Evolutionary conservation across 2,797 vertebrate species (phyloP).

Genomic region (Esox masquinongy): DNA sequence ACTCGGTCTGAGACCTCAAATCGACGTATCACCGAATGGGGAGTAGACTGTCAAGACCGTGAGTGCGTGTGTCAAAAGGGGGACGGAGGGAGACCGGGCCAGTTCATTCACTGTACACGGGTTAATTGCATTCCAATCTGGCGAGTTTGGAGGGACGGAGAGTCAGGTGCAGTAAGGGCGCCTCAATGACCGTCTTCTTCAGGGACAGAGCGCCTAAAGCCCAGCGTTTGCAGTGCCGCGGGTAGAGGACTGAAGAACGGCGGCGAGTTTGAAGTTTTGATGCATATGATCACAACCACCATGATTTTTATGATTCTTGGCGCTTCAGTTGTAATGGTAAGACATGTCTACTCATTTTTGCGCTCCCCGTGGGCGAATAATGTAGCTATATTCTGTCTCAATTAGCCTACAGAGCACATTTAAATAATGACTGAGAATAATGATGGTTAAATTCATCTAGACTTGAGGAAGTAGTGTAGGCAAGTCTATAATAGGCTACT

Average conservation of each 20-base stretch:
- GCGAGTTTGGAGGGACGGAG: constrained; percentile 70
- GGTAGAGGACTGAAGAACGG: constrained; percentile 76
- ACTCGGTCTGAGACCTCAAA: constrained; percentile 36
- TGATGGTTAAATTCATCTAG: constrained; percentile 14
- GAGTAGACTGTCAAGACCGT: constrained; percentile 67
- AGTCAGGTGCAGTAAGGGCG: constrained; percentile 76
- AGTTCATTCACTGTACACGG: constrained; percentile 51
- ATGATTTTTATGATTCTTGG: constrained; percentile 99
- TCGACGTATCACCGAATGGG: constrained; percentile 63
- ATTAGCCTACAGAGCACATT: constrained; percentile 2
- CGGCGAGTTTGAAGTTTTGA: constrained; percentile 85
- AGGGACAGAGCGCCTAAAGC: constrained; percentile 75
- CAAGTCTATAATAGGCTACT: constrained; percentile 42
- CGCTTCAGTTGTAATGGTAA: constrained; percentile 99
- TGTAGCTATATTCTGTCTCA: background rate
- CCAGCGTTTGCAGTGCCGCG: constrained; percentile 72
- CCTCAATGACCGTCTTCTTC: constrained; percentile 79
- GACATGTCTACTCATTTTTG: constrained; percentile 55
- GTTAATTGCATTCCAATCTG: constrained; percentile 57
- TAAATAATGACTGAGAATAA: background rate
- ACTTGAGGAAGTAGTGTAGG: constrained; percentile 59
- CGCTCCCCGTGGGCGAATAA: constrained; percentile 1
- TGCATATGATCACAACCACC: constrained; percentile 98
- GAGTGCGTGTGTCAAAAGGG: constrained; percentile 57
- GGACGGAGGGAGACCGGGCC: constrained; percentile 67